These are phyloP conservation scores for Zoroaster sp. DNA, from an alignment of 53 echinoderm and acorn worm species.

Conservation along the genomic window DNA sequence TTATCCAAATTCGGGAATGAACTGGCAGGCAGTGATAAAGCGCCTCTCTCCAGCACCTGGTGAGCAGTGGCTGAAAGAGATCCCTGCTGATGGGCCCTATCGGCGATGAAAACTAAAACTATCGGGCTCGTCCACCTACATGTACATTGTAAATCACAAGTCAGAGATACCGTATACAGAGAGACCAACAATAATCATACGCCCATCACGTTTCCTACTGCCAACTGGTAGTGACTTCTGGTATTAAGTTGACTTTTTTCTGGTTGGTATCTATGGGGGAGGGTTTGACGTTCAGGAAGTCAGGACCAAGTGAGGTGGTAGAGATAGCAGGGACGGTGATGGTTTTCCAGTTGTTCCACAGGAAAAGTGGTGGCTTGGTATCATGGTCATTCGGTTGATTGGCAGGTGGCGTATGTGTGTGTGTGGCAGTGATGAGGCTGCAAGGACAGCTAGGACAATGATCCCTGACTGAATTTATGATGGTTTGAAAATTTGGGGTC, in stretches of 20 bases:
- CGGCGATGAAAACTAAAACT: too few species aligned
- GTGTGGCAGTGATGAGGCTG: background rate
- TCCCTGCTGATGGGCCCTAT: too few species aligned
- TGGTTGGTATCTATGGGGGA: constrained; percentile 40
- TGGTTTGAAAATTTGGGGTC: too few species aligned
- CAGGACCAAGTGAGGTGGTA: constrained; percentile 14
- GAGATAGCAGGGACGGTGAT: constrained; percentile 2
- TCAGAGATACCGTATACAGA: too few species aligned
- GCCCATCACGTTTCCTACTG: background rate
- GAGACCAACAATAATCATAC: background rate
- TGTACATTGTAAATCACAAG: too few species aligned
- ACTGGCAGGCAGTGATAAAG: too few species aligned
- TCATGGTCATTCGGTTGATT: background rate
- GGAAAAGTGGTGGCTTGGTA: constrained; percentile 13
- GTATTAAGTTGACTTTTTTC: background rate
- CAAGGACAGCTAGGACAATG: too few species aligned
- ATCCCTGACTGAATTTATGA: too few species aligned
- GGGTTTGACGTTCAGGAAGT: constrained; percentile 32
- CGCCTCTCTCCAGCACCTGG: too few species aligned
- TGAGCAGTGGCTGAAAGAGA: too few species aligned
- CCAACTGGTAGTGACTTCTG: constrained; percentile 30
- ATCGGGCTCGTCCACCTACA: too few species aligned
- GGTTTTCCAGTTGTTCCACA: background rate
- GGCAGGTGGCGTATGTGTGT: background rate
- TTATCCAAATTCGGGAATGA: too few species aligned